phyloP scores from a whole-genome alignment of 2,888 invertebrate species.

The Icerya purchasi region DNA sequence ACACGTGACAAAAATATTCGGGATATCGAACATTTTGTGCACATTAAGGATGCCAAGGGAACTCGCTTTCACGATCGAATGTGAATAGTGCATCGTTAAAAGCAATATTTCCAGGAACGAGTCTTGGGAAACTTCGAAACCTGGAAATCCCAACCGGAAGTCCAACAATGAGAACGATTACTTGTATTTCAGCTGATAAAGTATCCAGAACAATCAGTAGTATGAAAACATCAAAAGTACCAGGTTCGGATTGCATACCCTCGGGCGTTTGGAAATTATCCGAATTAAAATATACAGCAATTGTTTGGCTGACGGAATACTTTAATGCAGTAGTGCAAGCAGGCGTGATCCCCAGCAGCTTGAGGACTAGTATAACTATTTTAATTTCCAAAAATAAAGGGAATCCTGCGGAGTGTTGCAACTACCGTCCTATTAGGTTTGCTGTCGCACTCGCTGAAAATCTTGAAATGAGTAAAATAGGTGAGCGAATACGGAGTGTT shows the following conservation, averaged over 20 bases:
- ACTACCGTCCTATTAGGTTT: neutral
- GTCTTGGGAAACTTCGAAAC: neutral
- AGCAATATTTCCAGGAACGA: neutral
- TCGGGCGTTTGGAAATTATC: neutral
- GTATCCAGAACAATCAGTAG: neutral
- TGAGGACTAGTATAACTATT: neutral
- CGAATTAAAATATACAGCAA: neutral
- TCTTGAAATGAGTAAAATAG: too few relatives aligned
- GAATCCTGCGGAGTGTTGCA: neutral
- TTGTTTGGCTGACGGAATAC: neutral
- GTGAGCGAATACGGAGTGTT: neutral
- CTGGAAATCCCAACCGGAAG: neutral
- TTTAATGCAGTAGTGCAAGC: neutral
- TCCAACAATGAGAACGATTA: neutral
- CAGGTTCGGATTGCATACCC: neutral
- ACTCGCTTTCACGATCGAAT: neutral
- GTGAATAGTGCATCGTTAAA: neutral
- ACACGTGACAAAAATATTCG: neutral
- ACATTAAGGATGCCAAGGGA: neutral
- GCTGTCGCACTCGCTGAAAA: neutral
- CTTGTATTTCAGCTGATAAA: neutral
- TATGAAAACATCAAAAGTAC: neutral
- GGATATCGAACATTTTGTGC: neutral
- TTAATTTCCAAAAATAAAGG: neutral
- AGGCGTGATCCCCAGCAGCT: too few relatives aligned